Percentiles rank a stretch among this genome's conserved stretches.
Evolutionary conservation across 2,113 vertebrate species (phyloP).

Genomic region (Gallinago jamesoni): DNA sequence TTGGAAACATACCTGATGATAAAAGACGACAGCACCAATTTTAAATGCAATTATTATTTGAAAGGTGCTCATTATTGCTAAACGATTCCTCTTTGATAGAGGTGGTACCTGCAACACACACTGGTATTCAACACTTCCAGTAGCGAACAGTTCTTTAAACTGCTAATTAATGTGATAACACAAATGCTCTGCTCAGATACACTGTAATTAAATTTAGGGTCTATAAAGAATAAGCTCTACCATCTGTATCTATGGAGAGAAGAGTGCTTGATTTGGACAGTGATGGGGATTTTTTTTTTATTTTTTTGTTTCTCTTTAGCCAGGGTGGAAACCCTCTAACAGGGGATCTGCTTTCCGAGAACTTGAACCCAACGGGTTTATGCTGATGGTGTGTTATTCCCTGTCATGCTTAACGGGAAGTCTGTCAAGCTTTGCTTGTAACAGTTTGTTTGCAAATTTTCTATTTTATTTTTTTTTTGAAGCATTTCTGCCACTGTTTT

Average conservation of each 20-base stretch:
- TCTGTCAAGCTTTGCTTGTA: background rate
- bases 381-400: background rate
- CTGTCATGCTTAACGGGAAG: background rate
- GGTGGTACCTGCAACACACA: background rate
- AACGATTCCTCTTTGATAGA: background rate
- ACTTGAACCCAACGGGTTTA: background rate
- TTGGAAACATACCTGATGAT: background rate
- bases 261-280: background rate
- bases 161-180: conserved; percentile 41
- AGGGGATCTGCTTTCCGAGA: background rate
- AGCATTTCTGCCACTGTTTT: background rate
- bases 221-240: background rate
- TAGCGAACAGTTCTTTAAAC: background rate
- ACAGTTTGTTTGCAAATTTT: background rate
- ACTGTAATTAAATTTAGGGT: conserved; percentile 29
- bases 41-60: conserved; percentile 40
- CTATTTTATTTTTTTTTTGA: background rate
- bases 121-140: background rate
- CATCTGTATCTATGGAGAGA: background rate
- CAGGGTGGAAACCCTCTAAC: background rate
- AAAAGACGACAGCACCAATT: conserved; percentile 39
- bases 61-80: conserved; percentile 54
- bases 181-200: background rate
- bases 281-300: background rate
- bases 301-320: background rate